These are phyloP conservation scores for Amiota communis DNA, from an alignment of 2,888 invertebrate species.

Conservation along the genomic window DNA sequence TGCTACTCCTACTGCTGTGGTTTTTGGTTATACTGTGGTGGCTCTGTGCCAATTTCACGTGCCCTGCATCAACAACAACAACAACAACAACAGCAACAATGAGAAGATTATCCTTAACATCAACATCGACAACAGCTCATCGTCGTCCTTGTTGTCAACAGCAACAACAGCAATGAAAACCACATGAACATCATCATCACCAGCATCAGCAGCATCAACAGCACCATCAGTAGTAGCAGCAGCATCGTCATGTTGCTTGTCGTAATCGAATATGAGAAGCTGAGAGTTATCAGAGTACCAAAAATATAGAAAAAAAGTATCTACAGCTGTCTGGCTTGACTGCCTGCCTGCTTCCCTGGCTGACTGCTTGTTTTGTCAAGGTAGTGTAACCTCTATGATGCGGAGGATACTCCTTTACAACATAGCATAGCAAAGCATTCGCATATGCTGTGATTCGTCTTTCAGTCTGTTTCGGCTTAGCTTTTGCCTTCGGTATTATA, in stretches of 20 bases:
- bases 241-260: neutral
- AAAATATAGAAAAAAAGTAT: no score
- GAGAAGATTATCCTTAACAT: neutral
- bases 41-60: constrained; percentile 28
- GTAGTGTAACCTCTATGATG: no score
- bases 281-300: no score
- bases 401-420: constrained; percentile 1
- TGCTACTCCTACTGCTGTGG: constrained; percentile 10
- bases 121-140: neutral
- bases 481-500: neutral
- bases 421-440: constrained; percentile 2
- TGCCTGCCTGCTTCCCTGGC: neutral
- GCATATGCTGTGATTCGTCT: constrained; percentile 19
- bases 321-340: neutral
- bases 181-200: neutral
- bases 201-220: neutral
- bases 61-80: neutral
- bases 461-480: neutral
- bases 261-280: constrained; percentile 15
- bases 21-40: constrained; percentile 12
- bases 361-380: neutral
- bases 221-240: neutral
- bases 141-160: neutral
- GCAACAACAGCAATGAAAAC: neutral
- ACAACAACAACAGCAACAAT: neutral